Evolutionary conservation across 2,113 vertebrate genomes (phyloP).

Genomic region (Petroica traversi): DNA sequence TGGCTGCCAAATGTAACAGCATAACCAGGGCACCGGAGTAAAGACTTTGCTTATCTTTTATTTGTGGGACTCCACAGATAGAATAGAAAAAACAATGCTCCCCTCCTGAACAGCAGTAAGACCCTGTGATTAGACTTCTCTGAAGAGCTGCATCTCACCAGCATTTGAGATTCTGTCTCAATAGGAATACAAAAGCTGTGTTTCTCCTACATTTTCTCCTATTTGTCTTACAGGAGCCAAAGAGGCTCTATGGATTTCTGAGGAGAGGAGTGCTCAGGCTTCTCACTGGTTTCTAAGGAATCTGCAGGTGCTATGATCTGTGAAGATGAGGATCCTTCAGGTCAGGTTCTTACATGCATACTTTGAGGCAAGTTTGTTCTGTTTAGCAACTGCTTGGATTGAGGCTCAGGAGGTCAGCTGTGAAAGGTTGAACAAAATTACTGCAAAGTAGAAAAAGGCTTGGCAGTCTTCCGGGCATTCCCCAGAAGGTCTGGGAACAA

Average conservation of each 20-base stretch:
- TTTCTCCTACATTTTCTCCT: background rate
- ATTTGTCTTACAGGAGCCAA: background rate
- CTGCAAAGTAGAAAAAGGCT: background rate
- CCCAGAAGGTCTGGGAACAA: background rate
- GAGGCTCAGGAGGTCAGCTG: fast-evolving
- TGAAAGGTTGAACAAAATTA: background rate
- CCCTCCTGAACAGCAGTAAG: background rate
- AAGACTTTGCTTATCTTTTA: background rate
- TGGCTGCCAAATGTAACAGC: background rate
- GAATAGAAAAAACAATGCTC: background rate
- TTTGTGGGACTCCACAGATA: background rate
- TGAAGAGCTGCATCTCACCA: background rate
- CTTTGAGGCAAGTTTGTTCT: background rate
- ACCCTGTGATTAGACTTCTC: background rate
- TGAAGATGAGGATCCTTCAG: background rate
- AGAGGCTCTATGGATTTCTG: background rate
- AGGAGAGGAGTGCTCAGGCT: background rate
- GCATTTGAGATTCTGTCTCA: background rate
- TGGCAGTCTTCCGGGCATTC: background rate
- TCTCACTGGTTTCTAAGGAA: background rate
- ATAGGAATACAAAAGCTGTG: background rate
- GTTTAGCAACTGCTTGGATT: background rate
- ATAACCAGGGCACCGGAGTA: background rate
- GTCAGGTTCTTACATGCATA: background rate
- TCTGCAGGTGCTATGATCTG: background rate